These are phyloP conservation scores for Lepidurus packardi DNA, from an alignment of 1,140 invertebrate genomes.

Conservation along the genomic window DNA sequence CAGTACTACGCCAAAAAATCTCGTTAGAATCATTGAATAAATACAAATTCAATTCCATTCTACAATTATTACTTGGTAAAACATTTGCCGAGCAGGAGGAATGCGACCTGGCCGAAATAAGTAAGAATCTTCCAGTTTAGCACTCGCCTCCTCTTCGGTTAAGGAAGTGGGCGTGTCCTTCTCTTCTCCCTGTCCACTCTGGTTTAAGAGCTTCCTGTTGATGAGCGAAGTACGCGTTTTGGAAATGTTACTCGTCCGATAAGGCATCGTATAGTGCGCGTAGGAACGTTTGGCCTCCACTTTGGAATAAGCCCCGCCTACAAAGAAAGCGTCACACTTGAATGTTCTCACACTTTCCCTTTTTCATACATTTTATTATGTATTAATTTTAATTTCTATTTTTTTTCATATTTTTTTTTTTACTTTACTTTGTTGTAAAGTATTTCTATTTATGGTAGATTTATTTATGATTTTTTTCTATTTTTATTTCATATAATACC, in stretches of 20 bases:
- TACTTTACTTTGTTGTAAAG: no score
- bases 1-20: conserved; percentile 57
- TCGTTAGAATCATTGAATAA: conserved; percentile 29
- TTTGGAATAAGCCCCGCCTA: conserved; percentile 52
- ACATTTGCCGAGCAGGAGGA: conserved; percentile 71
- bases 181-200: conserved; percentile 41
- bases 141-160: conserved; percentile 30
- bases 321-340: conserved; percentile 39
- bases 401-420: no score
- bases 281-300: conserved; percentile 54
- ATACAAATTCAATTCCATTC: not conserved
- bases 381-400: no score
- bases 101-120: conserved; percentile 62
- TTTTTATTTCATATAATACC: not conserved
- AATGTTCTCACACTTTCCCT: no score
- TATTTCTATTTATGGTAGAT: no score
- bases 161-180: conserved; percentile 32
- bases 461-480: not conserved
- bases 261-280: conserved; percentile 50
- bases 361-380: no score
- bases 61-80: conserved; percentile 64
- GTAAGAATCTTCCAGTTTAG: conserved; percentile 48
- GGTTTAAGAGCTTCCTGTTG: conserved; percentile 41
- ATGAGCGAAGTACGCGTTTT: conserved; percentile 47
- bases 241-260: conserved; percentile 46